Percentiles rank a stretch among this genome's conserved stretches.
phyloP scores from a whole-genome alignment of 2,797 vertebrate genomes.

The Parauchenoglanis ngamensis region DNA sequence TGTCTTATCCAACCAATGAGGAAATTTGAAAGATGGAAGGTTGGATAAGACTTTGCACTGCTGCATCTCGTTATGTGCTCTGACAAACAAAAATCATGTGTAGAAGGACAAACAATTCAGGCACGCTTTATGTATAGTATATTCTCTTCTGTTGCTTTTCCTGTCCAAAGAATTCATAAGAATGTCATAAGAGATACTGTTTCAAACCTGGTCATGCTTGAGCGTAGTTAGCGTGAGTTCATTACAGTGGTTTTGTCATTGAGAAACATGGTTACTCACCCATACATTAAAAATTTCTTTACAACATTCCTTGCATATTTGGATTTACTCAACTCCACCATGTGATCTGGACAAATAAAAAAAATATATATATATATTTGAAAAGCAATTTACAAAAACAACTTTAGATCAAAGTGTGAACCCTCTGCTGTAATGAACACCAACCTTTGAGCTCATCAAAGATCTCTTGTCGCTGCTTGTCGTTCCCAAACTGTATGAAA shows the following conservation, averaged over 20 bases:
- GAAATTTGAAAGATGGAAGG: constrained; percentile 24
- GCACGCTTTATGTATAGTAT: background rate
- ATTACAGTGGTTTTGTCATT: background rate
- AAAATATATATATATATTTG: background rate
- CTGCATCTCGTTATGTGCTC: background rate
- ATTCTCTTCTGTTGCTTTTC: background rate
- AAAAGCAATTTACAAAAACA: background rate
- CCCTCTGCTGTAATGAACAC: background rate
- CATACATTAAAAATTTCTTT: constrained; percentile 95
- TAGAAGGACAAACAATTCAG: background rate
- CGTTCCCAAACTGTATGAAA: constrained; percentile 87
- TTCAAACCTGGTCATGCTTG: background rate
- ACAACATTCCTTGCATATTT: constrained; percentile 93
- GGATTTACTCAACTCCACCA: constrained; percentile 87
- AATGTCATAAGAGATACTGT: background rate
- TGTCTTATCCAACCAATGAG: background rate
- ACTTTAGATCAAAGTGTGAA: background rate
- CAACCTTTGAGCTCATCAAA: constrained; percentile 90
- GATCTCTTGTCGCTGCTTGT: constrained; percentile 82
- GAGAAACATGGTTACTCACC: constrained; percentile 78
- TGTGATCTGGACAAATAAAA: constrained; percentile 72
- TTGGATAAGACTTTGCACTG: background rate
- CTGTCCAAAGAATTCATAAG: background rate
- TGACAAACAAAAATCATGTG: background rate
- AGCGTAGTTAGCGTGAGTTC: background rate